Base-by-base conservation (phyloP, 2,888 invertebrate genomes). In the Morinoia aosen region DNA sequence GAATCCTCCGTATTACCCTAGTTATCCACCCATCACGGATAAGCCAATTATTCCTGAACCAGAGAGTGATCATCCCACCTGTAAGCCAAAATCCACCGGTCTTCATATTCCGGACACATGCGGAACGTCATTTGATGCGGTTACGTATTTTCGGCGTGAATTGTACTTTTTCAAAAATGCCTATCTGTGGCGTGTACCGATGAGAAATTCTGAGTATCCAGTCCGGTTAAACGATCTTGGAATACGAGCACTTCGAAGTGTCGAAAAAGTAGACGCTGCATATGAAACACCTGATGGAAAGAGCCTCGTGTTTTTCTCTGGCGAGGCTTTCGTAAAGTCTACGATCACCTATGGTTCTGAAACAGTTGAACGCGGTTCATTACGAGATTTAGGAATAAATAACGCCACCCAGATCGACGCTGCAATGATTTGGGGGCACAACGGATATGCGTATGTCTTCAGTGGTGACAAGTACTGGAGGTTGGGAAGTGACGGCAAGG, bases 351-450 rank as follows among this genome's bases (percentile, higher is more conserved):
- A 88, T 39, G 58, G 61, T 10, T 39, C 88, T 40, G 61, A 91
- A 40, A 14, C 88, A 3, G 56, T 97, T 97, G 97, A 98, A 96
- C 97, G 97, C 2, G 98, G 98, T 0, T 98, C 98, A 0, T 97
- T 99, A 96, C 98, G 98, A 12, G 97, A 98, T 88, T 97, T 99
- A 33, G 99, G 99, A 2, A 97, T 99, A 95, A 98, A 99, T 0
- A 98, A 98, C 94, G 97, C 99, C 90, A 98, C 98, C n/a, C 98
- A 98, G 97, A 98, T 99, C 76, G 99, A 99, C 97, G 99, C 98
- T 0, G 99, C 98, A 10, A 98, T 99, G 98, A 98, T 99, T 76
- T 99, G 99, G 99, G 99, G 99, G 10, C 98, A 99, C 97, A 99
- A 99, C 97, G 98, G 98, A 96, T 98, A 98, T 97, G 99, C 99